Evolutionary conservation across 2,797 vertebrate genomes (phyloP).

Genomic region (Ctenopoma multispine): DNA sequence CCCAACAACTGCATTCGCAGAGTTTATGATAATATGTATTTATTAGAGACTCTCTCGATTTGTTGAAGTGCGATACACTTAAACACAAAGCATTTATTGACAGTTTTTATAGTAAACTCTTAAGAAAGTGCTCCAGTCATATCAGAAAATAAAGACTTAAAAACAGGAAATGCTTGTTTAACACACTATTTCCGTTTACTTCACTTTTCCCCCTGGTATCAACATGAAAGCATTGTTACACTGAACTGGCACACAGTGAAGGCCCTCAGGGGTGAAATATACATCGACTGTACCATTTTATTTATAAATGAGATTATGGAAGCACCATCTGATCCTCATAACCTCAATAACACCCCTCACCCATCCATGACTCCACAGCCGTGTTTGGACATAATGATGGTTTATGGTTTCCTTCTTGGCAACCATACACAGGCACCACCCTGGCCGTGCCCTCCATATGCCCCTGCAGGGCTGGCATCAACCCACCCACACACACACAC

Average conservation of each 20-base stretch:
- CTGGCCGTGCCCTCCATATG: constrained; percentile 51
- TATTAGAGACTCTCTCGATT: too few species aligned
- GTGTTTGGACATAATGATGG: constrained; percentile 61
- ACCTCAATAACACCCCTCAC: constrained; percentile 62
- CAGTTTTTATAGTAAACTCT: too few species aligned
- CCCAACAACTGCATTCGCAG: too few species aligned
- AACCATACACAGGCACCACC: constrained; percentile 9
- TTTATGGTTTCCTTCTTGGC: constrained; percentile 73
- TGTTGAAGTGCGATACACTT: too few species aligned
- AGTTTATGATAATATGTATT: too few species aligned
- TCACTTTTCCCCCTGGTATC: too few species aligned
- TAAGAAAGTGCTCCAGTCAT: background rate
- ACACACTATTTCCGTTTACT: constrained; percentile 5
- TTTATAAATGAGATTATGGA: constrained; percentile 68
- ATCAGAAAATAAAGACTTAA: constrained; percentile 1
- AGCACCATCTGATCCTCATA: constrained; percentile 58
- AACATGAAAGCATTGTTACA: background rate
- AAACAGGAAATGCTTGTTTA: background rate
- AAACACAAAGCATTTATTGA: too few species aligned
- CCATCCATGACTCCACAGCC: constrained; percentile 56
- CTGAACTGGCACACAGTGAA: constrained; percentile 28
- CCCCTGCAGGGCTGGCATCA: constrained; percentile 46
- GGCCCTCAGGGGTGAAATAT: constrained; percentile 8
- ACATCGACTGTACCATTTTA: constrained; percentile 40
- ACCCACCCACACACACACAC: constrained; percentile 13